These are phyloP conservation scores for Orchesellides sinensis DNA, from an alignment of 2,888 invertebrate species.

Conservation along the genomic window DNA sequence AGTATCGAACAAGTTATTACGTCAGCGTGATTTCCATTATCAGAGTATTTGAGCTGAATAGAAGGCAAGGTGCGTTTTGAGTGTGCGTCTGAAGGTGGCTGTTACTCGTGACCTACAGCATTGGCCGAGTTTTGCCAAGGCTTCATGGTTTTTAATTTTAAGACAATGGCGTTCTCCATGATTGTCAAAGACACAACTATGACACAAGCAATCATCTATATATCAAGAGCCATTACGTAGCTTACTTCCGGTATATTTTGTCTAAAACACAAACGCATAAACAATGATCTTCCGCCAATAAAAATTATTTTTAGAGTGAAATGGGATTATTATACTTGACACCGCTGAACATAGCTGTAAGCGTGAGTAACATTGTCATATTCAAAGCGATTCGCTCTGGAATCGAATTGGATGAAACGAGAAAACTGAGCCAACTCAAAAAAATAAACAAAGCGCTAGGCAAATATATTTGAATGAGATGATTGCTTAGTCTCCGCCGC, in stretches of 20 bases:
- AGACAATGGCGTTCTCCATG: constrained; percentile 71
- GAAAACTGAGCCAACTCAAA: constrained; percentile 74
- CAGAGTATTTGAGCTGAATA: no score
- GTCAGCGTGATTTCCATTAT: no score
- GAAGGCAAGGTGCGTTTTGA: constrained; percentile 55
- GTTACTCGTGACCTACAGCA: background rate
- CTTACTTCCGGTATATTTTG: constrained; percentile 74
- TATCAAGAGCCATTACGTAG: constrained; percentile 73
- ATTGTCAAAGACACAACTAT: constrained; percentile 74
- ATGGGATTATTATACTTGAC: constrained; percentile 68
- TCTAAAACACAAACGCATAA: constrained; percentile 54
- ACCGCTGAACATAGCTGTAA: constrained; percentile 74
- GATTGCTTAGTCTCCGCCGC: constrained; percentile 73
- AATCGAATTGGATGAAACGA: constrained; percentile 71
- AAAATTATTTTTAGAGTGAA: background rate
- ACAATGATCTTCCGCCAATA: background rate
- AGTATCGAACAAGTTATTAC: no score
- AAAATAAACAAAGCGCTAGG: constrained; percentile 74
- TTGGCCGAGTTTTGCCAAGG: constrained; percentile 57
- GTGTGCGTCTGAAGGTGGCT: constrained; percentile 2
- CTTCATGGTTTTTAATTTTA: constrained; percentile 72
- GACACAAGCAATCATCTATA: constrained; percentile 74
- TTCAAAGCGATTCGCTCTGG: constrained; percentile 73
- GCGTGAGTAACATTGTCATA: constrained; percentile 74
- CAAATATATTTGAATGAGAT: constrained; percentile 74